A percentile compares a stretch with the other conserved stretches of the same genome.
phyloP scores from a whole-genome alignment of 2,888 invertebrate genomes.

The Agriopis leucophaearia region DNA sequence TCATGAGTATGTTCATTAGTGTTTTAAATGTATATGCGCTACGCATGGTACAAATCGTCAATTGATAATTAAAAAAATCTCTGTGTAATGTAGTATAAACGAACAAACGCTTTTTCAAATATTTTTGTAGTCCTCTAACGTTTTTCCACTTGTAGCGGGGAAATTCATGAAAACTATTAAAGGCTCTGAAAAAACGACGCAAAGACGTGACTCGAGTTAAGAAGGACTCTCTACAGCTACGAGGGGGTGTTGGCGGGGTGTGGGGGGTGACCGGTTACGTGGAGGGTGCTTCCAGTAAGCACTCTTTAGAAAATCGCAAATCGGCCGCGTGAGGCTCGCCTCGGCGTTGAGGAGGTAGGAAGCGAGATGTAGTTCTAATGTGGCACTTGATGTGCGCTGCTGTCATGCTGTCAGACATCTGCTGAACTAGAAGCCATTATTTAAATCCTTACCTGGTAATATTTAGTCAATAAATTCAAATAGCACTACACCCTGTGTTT shows the following conservation, averaged over 20 bases:
- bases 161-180: slow-evolving; percentile 45
- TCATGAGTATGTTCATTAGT: not conserved
- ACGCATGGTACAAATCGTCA: too few relatives aligned
- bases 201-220: slow-evolving; percentile 40
- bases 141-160: slow-evolving; percentile 33
- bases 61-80: not conserved
- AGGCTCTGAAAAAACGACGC: slow-evolving; percentile 37
- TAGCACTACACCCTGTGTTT: too few relatives aligned
- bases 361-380: slow-evolving; percentile 7
- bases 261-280: slow-evolving; percentile 63
- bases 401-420: not conserved
- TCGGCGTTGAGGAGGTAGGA: slow-evolving; percentile 13
- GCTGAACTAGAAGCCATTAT: not conserved
- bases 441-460: too few relatives aligned
- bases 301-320: slow-evolving; percentile 73
- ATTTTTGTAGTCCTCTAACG: slow-evolving; percentile 11
- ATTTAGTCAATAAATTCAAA: too few relatives aligned
- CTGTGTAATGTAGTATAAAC: not conserved
- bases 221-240: slow-evolving; percentile 32
- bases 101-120: not conserved
- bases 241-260: slow-evolving; percentile 22
- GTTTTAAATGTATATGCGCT: too few relatives aligned
- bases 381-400: not conserved
- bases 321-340: slow-evolving; percentile 51
- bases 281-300: slow-evolving; percentile 69